A percentile compares a stretch with the other conserved stretches of the same genome.
These are phyloP conservation scores for Oxyura jamaicensis DNA, from an alignment of 2,113 vertebrate species.

Conservation along the genomic window DNA sequence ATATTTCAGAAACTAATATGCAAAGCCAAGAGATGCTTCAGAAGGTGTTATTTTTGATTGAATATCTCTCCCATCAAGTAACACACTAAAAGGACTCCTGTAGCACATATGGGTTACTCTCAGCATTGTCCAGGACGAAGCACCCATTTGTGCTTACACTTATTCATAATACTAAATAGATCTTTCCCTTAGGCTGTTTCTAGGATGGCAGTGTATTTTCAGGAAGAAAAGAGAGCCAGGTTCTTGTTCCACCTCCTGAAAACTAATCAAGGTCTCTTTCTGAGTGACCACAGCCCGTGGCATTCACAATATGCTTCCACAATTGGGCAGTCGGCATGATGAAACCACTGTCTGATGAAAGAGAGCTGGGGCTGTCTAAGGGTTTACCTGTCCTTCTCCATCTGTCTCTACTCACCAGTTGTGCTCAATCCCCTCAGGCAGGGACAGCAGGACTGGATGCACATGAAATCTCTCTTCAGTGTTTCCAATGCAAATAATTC, in stretches of 20 bases:
- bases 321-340: not conserved
- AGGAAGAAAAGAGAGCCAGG: not conserved
- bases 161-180: not conserved
- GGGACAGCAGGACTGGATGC: not conserved
- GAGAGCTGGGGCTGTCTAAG: not conserved
- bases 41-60: not conserved
- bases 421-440: not conserved
- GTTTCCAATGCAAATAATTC: not conserved
- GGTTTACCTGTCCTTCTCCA: not conserved
- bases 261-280: constrained; percentile 26
- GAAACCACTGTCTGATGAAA: not conserved
- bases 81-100: not conserved
- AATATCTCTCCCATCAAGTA: not conserved
- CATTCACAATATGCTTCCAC: constrained; percentile 10
- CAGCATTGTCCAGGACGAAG: not conserved
- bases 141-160: not conserved
- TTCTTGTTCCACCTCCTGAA: constrained; percentile 31
- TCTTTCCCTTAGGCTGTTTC: not conserved
- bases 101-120: not conserved
- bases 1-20: not conserved
- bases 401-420: constrained; percentile 26
- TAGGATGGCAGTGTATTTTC: not conserved
- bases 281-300: constrained; percentile 5
- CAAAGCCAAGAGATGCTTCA: not conserved
- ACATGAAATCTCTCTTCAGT: not conserved